phyloP scores from a whole-genome alignment of 2,113 vertebrate genomes.

The Vimba vimba region DNA sequence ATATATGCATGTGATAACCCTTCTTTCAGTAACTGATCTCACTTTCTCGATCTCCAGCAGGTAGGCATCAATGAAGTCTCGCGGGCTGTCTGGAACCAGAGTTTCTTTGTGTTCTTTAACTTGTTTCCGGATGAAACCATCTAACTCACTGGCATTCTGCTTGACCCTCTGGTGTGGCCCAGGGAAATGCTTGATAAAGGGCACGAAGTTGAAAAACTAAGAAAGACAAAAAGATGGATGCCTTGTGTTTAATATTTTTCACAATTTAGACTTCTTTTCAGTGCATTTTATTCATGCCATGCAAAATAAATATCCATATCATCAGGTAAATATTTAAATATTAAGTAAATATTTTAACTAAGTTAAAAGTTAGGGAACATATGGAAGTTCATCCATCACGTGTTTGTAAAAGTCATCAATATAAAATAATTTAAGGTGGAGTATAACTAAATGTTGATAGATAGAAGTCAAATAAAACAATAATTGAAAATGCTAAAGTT shows the following conservation, averaged over 20 bases:
- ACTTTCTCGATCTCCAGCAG: constrained; percentile 60
- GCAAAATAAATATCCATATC: too few species aligned
- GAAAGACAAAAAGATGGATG: not conserved
- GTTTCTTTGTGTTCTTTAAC: constrained; percentile 53
- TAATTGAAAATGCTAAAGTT: not conserved
- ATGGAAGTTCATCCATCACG: too few species aligned
- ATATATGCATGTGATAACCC: not conserved
- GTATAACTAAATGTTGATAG: not conserved
- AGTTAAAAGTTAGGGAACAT: too few species aligned
- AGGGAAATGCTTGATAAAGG: constrained; percentile 54
- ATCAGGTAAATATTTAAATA: too few species aligned
- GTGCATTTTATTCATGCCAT: too few species aligned
- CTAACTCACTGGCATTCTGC: constrained; percentile 16
- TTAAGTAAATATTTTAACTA: too few species aligned
- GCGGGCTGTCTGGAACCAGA: constrained; percentile 49
- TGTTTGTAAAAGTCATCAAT: too few species aligned
- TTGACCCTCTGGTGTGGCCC: constrained; percentile 58
- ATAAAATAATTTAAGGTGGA: too few species aligned
- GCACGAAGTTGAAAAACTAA: constrained; percentile 56
- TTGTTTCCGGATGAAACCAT: constrained; percentile 24
- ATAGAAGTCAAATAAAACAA: not conserved
- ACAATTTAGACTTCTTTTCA: too few species aligned
- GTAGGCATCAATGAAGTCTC: constrained; percentile 62
- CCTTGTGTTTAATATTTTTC: not conserved
- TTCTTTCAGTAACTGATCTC: constrained; percentile 1